Conservation (phyloP, 1,140 invertebrate species). For the Anastrepha obliqua region DNA sequence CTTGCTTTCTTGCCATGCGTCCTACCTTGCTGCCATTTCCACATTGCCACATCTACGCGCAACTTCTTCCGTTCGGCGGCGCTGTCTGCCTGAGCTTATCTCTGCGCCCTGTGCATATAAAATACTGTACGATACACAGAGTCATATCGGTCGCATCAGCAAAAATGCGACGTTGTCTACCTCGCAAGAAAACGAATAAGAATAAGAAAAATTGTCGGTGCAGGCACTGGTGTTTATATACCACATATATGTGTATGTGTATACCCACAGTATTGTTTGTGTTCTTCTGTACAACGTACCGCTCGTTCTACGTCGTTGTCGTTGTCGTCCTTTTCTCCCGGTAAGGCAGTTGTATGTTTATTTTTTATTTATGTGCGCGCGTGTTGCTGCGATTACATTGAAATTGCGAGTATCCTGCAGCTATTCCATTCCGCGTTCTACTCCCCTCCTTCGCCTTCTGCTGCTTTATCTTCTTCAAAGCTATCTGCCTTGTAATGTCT, state of each 20-base stretch:
- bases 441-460: background rate
- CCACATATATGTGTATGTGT: background rate
- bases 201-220: background rate
- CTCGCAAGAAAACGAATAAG: background rate
- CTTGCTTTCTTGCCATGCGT: background rate
- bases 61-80: conserved; percentile 12
- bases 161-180: conserved; percentile 2
- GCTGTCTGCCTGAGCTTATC: conserved; percentile 31
- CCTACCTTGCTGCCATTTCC: conserved; percentile 6
- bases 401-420: conserved; percentile 36
- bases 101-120: conserved; percentile 21
- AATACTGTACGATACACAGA: background rate
- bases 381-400: conserved; percentile 7
- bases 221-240: conserved; percentile 2
- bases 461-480: background rate
- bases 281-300: background rate
- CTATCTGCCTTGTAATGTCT: background rate
- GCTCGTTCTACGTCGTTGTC: conserved; percentile 1
- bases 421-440: background rate
- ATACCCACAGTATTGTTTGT: background rate
- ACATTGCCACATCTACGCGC: conserved; percentile 1
- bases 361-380: conserved; percentile 46
- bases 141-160: conserved; percentile 30
- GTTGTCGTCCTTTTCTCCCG: background rate
- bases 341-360: conserved; percentile 44